Conservation (phyloP, 2,797 vertebrate species). For the Fundulus diaphanus region DNA sequence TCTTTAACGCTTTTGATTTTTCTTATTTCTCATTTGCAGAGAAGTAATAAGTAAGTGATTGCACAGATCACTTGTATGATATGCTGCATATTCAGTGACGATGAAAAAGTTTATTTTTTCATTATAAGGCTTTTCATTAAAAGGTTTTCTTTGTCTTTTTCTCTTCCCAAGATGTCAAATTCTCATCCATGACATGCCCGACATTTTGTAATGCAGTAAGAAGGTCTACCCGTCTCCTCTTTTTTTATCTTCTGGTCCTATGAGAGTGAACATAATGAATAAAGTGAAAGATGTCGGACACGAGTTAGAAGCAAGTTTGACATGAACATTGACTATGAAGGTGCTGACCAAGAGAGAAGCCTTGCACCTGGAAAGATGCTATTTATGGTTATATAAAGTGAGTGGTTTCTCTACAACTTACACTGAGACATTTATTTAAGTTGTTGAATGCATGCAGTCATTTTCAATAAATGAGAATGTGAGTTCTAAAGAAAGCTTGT, state of each 20-base stretch:
- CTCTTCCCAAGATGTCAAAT: slow-evolving; percentile 48
- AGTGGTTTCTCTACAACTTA: not conserved
- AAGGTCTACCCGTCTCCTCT: slow-evolving; percentile 10
- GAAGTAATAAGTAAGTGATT: slow-evolving; percentile 11
- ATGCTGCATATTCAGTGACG: slow-evolving; percentile 5
- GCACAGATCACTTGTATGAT: slow-evolving; percentile 5
- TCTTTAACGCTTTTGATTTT: not conserved
- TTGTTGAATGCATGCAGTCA: not conserved
- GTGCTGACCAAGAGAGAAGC: too few species aligned
- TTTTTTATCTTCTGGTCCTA: slow-evolving; percentile 13
- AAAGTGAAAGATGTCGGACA: not conserved
- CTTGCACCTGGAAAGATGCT: not conserved
- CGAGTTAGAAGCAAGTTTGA: not conserved
- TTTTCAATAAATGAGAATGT: not conserved
- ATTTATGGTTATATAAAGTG: not conserved
- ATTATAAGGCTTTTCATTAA: slow-evolving; percentile 26
- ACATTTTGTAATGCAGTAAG: slow-evolving; percentile 25
- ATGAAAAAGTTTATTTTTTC: slow-evolving; percentile 14
- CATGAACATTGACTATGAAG: not conserved
- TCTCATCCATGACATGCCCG: slow-evolving; percentile 46
- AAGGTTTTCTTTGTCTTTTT: slow-evolving; percentile 32
- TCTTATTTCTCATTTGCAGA: not conserved
- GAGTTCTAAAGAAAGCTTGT: not conserved
- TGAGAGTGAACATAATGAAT: slow-evolving; percentile 59
- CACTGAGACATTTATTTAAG: not conserved